Percentiles rank a stretch among this genome's conserved stretches.
Evolutionary conservation across 2,797 vertebrate genomes (phyloP).

Genomic region (Remorina albescens): DNA sequence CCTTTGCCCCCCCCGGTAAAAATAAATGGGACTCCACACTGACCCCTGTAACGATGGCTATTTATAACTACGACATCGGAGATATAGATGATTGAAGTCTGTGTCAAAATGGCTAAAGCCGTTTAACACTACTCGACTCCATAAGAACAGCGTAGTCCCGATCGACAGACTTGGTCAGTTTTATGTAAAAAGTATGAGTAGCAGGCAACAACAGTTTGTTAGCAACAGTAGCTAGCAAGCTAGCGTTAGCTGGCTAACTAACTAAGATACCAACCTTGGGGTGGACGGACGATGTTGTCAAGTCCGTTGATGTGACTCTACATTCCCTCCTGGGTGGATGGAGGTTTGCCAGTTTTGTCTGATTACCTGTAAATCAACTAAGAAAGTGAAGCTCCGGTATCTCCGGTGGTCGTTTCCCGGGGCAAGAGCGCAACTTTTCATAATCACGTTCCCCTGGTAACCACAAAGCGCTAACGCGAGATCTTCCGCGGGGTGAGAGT

Average conservation of each 20-base stretch:
- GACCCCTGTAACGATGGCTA: slow-evolving; percentile 19
- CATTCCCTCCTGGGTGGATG: slow-evolving; percentile 1
- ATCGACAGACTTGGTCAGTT: background rate
- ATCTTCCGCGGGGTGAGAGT: slow-evolving; percentile 27
- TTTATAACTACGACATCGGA: background rate
- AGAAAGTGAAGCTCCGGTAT: background rate
- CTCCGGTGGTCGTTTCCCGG: slow-evolving; percentile 38
- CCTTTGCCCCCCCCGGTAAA: slow-evolving; percentile 28
- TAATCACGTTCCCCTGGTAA: slow-evolving; percentile 83
- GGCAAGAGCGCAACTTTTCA: slow-evolving; percentile 54
- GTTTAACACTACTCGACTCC: background rate
- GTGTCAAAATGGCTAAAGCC: background rate
- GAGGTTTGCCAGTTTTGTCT: background rate
- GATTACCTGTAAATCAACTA: background rate
- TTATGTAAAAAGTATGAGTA: background rate
- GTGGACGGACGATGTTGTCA: background rate
- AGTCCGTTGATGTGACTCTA: background rate
- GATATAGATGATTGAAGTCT: background rate
- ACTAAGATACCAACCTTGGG: slow-evolving; percentile 40
- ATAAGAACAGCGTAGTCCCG: accelerated
- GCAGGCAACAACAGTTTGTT: slow-evolving; percentile 30
- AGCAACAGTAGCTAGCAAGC: slow-evolving; percentile 56
- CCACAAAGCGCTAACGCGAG: slow-evolving; percentile 80
- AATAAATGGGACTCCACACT: slow-evolving; percentile 22
- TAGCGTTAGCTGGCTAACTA: slow-evolving; percentile 43